Percentiles rank a stretch among this genome's conserved stretches.
Conservation (phyloP, 2,888 invertebrate species). For the Unio delphinus region DNA sequence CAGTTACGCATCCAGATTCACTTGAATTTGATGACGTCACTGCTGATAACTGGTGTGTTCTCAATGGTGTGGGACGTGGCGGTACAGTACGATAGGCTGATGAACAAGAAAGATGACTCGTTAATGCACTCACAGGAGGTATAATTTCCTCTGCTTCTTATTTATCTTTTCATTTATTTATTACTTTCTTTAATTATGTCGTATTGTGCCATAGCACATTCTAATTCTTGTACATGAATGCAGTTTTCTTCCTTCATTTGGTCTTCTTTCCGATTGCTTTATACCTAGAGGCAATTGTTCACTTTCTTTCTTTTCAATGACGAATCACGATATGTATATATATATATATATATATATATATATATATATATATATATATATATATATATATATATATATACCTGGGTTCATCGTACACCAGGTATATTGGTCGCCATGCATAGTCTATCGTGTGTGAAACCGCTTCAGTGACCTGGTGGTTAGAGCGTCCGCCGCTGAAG, state of each 20-base stretch:
- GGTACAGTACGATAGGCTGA: slow-evolving; percentile 55
- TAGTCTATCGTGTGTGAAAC: too few species aligned
- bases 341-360: too few species aligned
- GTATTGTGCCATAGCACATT: background rate
- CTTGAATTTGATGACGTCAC: slow-evolving; percentile 61
- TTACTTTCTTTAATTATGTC: background rate
- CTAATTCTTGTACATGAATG: background rate
- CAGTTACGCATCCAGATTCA: slow-evolving; percentile 65
- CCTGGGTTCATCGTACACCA: too few species aligned
- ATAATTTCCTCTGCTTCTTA: background rate
- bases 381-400: too few species aligned
- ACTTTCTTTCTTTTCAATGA: too few species aligned
- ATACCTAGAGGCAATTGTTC: slow-evolving; percentile 34
- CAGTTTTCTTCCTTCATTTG: slow-evolving; percentile 34
- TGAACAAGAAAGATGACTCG: slow-evolving; percentile 18
- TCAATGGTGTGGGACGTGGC: slow-evolving; percentile 59
- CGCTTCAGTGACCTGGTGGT: too few species aligned
- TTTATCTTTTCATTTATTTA: background rate
- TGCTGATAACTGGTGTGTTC: slow-evolving; percentile 48
- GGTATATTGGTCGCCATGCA: too few species aligned
- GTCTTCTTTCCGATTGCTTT: slow-evolving; percentile 57
- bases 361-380: too few species aligned
- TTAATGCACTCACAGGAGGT: slow-evolving; percentile 40
- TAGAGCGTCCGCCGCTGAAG: too few species aligned
- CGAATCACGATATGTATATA: too few species aligned